Conservation (phyloP, 2,113 vertebrate genomes). For the Sitta europaea region DNA sequence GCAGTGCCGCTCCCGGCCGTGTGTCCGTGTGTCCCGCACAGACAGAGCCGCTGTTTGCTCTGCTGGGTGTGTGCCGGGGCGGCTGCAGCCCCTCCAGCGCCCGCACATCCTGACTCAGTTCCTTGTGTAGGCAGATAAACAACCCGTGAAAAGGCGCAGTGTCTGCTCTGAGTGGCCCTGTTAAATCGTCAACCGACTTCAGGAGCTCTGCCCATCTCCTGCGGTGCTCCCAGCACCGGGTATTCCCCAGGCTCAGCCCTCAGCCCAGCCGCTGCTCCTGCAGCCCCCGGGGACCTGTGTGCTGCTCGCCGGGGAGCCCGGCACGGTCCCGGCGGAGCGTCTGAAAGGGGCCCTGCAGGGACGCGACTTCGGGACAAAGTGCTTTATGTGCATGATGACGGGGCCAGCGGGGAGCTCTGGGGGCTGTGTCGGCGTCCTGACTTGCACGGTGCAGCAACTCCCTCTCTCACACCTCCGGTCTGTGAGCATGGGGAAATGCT, state of each 20-base stretch:
- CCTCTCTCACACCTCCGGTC: neutral
- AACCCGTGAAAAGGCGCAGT: neutral
- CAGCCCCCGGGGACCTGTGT: neutral
- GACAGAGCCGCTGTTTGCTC: conserved; percentile 19
- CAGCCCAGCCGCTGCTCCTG: neutral
- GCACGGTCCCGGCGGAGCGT: neutral
- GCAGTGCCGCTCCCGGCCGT: neutral
- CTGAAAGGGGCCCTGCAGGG: neutral
- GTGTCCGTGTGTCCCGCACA: neutral
- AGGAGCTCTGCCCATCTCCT: neutral
- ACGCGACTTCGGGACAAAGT: neutral
- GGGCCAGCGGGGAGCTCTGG: neutral
- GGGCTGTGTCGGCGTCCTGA: neutral
- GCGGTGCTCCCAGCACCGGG: neutral
- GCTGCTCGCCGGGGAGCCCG: neutral
- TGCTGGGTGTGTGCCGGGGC: conserved; percentile 15
- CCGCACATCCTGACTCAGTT: neutral
- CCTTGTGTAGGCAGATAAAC: conserved; percentile 23
- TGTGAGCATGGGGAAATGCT: neutral
- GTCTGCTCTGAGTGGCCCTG: neutral
- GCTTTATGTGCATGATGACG: rapidly evolving
- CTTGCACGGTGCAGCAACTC: rapidly evolving
- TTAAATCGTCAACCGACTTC: neutral
- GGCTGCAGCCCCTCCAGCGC: neutral
- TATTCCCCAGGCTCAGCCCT: neutral